These are phyloP conservation scores for Toxotes chatareus DNA, from an alignment of 2,113 vertebrate species.

Conservation along the genomic window DNA sequence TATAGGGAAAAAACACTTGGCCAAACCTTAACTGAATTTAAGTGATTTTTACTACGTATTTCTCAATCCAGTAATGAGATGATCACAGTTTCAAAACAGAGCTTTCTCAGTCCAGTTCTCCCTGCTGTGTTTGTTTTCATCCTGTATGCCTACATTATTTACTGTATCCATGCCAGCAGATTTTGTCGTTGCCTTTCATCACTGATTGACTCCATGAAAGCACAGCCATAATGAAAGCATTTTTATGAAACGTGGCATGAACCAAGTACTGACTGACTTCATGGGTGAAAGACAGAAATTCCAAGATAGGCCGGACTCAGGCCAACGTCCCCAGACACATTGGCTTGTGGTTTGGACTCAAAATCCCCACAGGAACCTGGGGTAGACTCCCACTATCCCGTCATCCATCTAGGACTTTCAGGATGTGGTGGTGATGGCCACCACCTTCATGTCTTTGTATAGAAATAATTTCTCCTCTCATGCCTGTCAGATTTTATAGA, in stretches of 20 bases:
- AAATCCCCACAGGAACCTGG: constrained; percentile 5
- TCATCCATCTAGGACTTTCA: constrained; percentile 15
- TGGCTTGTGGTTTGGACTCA: constrained; percentile 44
- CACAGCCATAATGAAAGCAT: constrained; percentile 37
- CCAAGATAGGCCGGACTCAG: constrained; percentile 48
- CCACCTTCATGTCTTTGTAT: constrained; percentile 7
- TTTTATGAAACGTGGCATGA: constrained; percentile 54
- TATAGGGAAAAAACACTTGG: background rate
- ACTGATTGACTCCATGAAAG: constrained; percentile 46
- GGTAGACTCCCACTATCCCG: background rate
- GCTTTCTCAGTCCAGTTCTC: constrained; percentile 8
- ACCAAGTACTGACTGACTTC: constrained; percentile 50
- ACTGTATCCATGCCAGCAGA: constrained; percentile 27
- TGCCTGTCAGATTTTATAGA: constrained; percentile 18
- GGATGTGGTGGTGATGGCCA: background rate
- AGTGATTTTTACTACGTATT: background rate
- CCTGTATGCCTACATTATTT: constrained; percentile 25
- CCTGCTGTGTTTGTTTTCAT: constrained; percentile 25
- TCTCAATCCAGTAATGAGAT: background rate
- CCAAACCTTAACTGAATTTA: background rate
- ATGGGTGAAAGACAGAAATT: constrained; percentile 61
- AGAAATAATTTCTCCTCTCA: background rate
- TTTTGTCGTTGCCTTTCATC: constrained; percentile 48
- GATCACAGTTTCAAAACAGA: constrained; percentile 5
- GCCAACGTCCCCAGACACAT: constrained; percentile 68